Conservation (phyloP, 2,113 vertebrate species). For the Ictalurus punctatus region DNA sequence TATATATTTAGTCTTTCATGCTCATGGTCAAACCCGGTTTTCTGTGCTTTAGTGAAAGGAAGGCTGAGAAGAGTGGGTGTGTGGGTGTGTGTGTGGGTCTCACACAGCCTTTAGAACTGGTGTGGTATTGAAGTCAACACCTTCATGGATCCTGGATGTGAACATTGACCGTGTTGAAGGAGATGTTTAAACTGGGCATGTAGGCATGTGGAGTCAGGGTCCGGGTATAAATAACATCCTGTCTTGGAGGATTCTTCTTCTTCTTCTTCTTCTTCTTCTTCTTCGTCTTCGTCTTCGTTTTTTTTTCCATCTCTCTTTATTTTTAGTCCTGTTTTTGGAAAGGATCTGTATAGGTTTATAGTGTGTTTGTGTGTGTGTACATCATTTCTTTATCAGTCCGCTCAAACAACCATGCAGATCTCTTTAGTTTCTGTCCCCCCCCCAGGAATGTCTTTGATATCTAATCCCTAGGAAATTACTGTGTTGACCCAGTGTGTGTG, state of each 20-base stretch:
- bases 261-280: neutral
- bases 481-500: constrained; percentile 1
- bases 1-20: constrained; percentile 6
- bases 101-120: neutral
- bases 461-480: constrained; percentile 18
- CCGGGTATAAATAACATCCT: neutral
- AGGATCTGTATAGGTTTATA: neutral
- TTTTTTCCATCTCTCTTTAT: neutral
- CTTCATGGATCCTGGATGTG: constrained; percentile 9
- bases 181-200: constrained; percentile 11
- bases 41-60: constrained; percentile 7
- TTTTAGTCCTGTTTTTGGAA: neutral
- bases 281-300: too few species aligned
- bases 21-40: neutral
- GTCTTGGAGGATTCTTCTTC: neutral
- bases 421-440: neutral
- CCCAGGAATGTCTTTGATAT: constrained; percentile 51
- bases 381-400: constrained; percentile 8
- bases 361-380: neutral
- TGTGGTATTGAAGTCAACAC: constrained; percentile 22
- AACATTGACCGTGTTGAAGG: constrained; percentile 15
- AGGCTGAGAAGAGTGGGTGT: neutral
- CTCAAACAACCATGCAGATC: constrained; percentile 9
- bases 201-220: neutral
- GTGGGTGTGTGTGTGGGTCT: neutral